Evolutionary conservation across 2,113 vertebrate species (phyloP), one percentile per base, ranked within the genome.

Genomic region (Podarcis cretensis): DNA sequence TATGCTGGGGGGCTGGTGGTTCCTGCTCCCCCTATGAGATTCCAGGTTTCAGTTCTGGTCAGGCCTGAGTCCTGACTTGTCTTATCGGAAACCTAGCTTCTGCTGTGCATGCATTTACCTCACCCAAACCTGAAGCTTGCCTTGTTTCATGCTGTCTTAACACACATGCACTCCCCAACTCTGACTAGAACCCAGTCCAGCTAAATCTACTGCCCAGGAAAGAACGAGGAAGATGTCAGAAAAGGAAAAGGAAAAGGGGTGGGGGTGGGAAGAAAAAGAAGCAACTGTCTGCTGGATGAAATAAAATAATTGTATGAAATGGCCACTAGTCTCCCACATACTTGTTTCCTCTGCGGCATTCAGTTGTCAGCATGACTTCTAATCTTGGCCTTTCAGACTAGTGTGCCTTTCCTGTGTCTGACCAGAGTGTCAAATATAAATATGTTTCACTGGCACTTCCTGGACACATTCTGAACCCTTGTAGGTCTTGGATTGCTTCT

Each of bases 341-440:
- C 59, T 75, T 21, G 35, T 9, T 69, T 30, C n/a, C 16, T 81
- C 66, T n/a, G 66, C 43, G 48, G 57, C 23, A 23, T 59, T 81
- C 32, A 59, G n/a, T 76, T 69, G 63, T 66, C 73, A 57, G 43
- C 40, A 37, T 48, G 30, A 7, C 25, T 89, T 83, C 59, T 78
- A 69, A 84, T 89, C 87, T 78, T 69, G 63, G 23, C 43, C 30
- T 77, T 83, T 78, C 87, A 48, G 40, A 32, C 63, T 83, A 9
- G 27, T 35, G 83, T 88, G 87, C 54, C n/a, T 88, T 83, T 89
- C 74, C 87, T 88, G 87, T 87, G 68, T 81, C 40, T 79, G 77
- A 78, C 43, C 5, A 5, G 9, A 35, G 63, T 84, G 81, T 84
- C 81, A 84, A 76, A 66, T 71, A 66, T 71, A 68, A 89, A 83